Evolutionary conservation across 1,140 invertebrate species (phyloP), one percentile per base, ranked within the genome.

Genomic region (Megathymus violae): DNA sequence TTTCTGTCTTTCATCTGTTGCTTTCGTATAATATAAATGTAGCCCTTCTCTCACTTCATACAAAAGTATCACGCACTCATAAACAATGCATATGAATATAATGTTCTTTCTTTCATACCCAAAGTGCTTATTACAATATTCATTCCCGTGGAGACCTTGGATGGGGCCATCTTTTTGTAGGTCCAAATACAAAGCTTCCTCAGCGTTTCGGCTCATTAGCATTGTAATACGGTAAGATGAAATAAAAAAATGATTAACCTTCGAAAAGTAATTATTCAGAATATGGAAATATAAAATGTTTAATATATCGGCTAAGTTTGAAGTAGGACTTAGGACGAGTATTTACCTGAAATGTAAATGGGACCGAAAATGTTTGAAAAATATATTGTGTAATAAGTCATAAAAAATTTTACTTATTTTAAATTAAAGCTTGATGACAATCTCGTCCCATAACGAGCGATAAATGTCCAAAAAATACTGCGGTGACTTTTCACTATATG

Each of bases 41-140:
- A 22, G 41, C 11, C n/a, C 1, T 40, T 7, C 9, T 3, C 31
- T 38, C 19, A 22, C 11, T 4, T 25, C 10, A 13, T 27, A n/a
- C 15, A 41, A 54, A 31, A 54, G 41, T 15, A 25, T 54, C 17
- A 25, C 19, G 22, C 36, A 13, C 16, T 3, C 5, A 14, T 54
- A 54, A 19, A 54, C 38, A 54, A 54, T 54, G 51, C 38, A 54
- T 54, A 38, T 38, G 51, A 36, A 52, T 52, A 52, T 25, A 56
- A 43, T 56, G 17, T 38, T 41, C 51, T 56, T 25, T 27, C 16
- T 43, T 38, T 22, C 16, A 56, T 38, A 41, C 17, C 17, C 51
- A 56, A 56, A 56, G 51, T 56, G 38, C 38, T 38, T 43, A 22
- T 31, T 56, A 15, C 14, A 56, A 56, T 56, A 56, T 56, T 56